These are phyloP conservation scores for Microplitis mediator DNA, from an alignment of 1,140 invertebrate species.

Conservation along the genomic window DNA sequence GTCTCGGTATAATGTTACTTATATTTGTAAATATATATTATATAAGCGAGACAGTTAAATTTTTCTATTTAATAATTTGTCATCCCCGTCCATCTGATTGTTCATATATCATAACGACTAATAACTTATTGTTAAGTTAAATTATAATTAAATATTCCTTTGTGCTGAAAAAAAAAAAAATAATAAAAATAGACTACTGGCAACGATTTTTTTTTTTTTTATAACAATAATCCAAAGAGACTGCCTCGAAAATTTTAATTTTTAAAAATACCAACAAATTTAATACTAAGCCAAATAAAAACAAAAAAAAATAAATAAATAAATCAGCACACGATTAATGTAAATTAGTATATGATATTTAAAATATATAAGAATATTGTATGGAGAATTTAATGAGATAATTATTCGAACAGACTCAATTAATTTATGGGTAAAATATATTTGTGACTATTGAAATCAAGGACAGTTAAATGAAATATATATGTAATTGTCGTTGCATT, in stretches of 20 bases:
- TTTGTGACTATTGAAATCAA: slow-evolving; percentile 9
- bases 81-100: background rate
- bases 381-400: too few relatives aligned
- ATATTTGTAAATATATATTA: background rate
- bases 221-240: slow-evolving; percentile 26
- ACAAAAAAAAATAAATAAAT: too few relatives aligned
- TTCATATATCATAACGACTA: background rate
- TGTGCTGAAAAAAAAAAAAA: background rate
- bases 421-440: too few relatives aligned
- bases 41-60: background rate
- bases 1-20: background rate
- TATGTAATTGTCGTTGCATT: slow-evolving; percentile 8
- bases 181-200: background rate
- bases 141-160: background rate
- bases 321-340: background rate
- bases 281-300: too few relatives aligned
- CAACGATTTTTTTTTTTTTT: background rate
- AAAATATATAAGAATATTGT: background rate
- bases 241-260: slow-evolving; percentile 24
- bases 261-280: background rate
- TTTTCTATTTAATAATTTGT: background rate
- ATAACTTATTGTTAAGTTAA: background rate
- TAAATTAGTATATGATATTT: background rate
- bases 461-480: slow-evolving; percentile 1
- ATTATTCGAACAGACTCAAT: too few relatives aligned